These are phyloP conservation scores for Willowsia nigromaculata DNA, from an alignment of 2,888 invertebrate species.

Conservation along the genomic window DNA sequence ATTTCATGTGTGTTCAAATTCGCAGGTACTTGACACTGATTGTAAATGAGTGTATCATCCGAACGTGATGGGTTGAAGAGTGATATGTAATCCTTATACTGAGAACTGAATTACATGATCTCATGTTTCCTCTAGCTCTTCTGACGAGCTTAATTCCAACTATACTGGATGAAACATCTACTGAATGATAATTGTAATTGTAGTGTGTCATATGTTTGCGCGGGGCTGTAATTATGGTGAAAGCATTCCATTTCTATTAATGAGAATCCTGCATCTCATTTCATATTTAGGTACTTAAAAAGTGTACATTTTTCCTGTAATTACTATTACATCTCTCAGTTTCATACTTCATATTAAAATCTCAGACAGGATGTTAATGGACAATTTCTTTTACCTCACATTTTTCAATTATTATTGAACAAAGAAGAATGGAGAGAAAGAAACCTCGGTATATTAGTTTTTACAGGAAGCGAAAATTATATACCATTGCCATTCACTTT, in stretches of 20 bases:
- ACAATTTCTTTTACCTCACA: background rate
- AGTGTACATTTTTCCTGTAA: background rate
- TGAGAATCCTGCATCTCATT: constrained; percentile 7
- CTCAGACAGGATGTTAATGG: background rate
- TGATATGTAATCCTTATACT: background rate
- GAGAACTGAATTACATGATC: background rate
- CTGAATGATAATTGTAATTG: constrained; percentile 1
- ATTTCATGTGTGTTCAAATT: background rate
- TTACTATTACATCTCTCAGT: background rate
- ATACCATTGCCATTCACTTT: background rate
- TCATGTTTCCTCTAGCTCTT: background rate
- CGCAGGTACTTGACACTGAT: background rate
- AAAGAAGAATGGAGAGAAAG: background rate
- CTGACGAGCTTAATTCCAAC: background rate
- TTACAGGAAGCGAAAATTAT: background rate
- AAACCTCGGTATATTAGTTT: background rate
- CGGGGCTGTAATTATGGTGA: constrained; percentile 47
- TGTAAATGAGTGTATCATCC: background rate
- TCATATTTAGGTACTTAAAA: background rate
- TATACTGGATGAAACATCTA: background rate
- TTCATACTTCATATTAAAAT: background rate
- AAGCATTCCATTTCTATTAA: constrained; percentile 51
- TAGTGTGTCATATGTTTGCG: background rate
- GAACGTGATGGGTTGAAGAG: background rate
- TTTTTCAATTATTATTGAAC: constrained; percentile 9